phyloP scores from a whole-genome alignment of 2,113 vertebrate species.

The Muscicapa adusta region DNA sequence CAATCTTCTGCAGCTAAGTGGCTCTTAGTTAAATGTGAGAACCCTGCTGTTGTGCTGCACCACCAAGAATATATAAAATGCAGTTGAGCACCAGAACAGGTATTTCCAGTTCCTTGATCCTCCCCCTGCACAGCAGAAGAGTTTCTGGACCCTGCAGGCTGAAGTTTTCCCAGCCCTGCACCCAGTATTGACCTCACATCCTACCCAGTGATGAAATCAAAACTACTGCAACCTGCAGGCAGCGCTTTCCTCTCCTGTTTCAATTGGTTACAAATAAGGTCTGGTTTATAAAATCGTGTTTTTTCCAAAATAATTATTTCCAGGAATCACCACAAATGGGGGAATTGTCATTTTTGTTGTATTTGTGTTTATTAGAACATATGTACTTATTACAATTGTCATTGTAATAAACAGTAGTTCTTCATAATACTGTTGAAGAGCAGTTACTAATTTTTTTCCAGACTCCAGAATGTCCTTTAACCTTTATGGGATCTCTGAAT shows the following conservation, averaged over 20 bases:
- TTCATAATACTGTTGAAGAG: conserved; percentile 58
- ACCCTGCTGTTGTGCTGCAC: conserved; percentile 30
- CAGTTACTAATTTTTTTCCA: conserved; percentile 42
- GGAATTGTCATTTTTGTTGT: conserved; percentile 56
- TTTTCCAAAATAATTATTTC: conserved; percentile 30
- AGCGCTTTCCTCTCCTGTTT: not conserved
- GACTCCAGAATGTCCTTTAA: conserved; percentile 23
- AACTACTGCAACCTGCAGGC: not conserved
- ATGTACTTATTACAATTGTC: conserved; percentile 63
- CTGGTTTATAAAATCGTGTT: not conserved
- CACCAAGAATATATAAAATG: not conserved
- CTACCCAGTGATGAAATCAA: not conserved
- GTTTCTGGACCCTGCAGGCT: conserved; percentile 40
- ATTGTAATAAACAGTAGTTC: conserved; percentile 68
- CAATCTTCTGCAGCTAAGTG: conserved; percentile 56
- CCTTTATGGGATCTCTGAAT: not conserved
- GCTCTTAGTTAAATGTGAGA: conserved; percentile 41
- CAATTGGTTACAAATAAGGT: not conserved
- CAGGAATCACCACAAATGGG: conserved; percentile 28
- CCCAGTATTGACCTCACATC: conserved; percentile 45
- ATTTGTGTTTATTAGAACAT: conserved; percentile 66
- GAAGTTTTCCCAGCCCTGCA: conserved; percentile 7
- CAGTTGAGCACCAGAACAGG: conserved; percentile 17
- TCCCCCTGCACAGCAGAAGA: not conserved
- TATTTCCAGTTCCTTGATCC: conserved; percentile 39